A percentile compares a stretch with the other conserved stretches of the same genome.
phyloP scores from a whole-genome alignment of 2,113 vertebrate genomes.

The Nothobranchius furzeri region DNA sequence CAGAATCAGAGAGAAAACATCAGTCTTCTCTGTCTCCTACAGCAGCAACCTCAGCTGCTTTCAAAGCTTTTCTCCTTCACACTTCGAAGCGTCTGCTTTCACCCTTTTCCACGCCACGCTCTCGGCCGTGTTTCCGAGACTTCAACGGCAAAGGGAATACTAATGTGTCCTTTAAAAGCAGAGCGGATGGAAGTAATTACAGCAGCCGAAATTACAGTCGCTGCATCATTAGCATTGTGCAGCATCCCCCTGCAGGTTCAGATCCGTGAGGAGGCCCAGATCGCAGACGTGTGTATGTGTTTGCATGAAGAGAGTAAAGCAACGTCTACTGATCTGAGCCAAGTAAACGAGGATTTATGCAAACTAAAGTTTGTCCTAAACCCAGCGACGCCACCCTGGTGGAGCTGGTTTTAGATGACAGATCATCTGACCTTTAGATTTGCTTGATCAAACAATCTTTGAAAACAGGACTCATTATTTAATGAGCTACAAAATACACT shows the following conservation, averaged over 20 bases:
- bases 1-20: slow-evolving; percentile 47
- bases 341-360: slow-evolving; percentile 11
- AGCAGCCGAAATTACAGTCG: slow-evolving; percentile 48
- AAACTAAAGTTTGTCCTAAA: slow-evolving; percentile 10
- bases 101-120: slow-evolving; percentile 43
- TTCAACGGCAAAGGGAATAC: slow-evolving; percentile 41
- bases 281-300: neutral
- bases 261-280: slow-evolving; percentile 6
- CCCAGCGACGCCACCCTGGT: neutral
- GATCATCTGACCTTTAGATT: no score
- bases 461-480: no score
- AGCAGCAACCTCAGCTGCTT: slow-evolving; percentile 49
- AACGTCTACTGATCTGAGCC: slow-evolving; percentile 27
- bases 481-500: no score
- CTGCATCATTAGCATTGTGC: slow-evolving; percentile 37
- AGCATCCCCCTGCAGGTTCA: slow-evolving; percentile 44
- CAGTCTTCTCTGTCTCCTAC: slow-evolving; percentile 41
- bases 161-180: slow-evolving; percentile 59
- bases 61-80: slow-evolving; percentile 41
- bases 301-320: neutral
- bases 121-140: slow-evolving; percentile 45
- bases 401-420: no score
- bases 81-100: slow-evolving; percentile 29
- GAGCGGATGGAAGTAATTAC: slow-evolving; percentile 69
- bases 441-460: no score